Evolutionary conservation across 2,113 vertebrate genomes (phyloP).

Genomic region (Antechinus stuartii): DNA sequence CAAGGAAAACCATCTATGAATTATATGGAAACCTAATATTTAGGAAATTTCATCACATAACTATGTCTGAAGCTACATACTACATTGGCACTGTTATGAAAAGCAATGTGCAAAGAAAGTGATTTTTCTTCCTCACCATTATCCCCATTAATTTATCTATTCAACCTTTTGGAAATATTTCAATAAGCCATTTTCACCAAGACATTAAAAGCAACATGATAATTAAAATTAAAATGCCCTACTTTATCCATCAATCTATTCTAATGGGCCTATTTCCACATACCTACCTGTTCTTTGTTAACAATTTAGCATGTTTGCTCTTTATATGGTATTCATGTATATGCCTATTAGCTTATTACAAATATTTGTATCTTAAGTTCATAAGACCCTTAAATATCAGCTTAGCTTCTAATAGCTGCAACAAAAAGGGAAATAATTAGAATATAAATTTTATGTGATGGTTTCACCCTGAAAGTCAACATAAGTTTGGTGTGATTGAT

Average conservation of each 20-base stretch:
- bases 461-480: slow-evolving; percentile 12
- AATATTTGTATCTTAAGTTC: not conserved
- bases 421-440: not conserved
- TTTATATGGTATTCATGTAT: not conserved
- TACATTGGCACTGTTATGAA: not conserved
- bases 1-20: not conserved
- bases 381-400: not conserved
- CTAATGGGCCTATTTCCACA: slow-evolving; percentile 17
- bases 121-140: not conserved
- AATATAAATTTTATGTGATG: not conserved
- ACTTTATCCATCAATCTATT: not conserved
- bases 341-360: not conserved
- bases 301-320: not conserved
- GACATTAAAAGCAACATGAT: slow-evolving; percentile 13
- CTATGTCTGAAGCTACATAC: not conserved
- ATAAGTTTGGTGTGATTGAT: not conserved
- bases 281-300: slow-evolving; percentile 11
- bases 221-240: not conserved
- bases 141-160: not conserved
- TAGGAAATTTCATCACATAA: not conserved
- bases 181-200: not conserved
- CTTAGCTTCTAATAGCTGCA: not conserved
- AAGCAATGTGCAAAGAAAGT: not conserved
- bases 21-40: not conserved
- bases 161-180: slow-evolving; percentile 7